Base-by-base conservation (phyloP, 2,888 invertebrate species). In the Xestia c-nigrum region DNA sequence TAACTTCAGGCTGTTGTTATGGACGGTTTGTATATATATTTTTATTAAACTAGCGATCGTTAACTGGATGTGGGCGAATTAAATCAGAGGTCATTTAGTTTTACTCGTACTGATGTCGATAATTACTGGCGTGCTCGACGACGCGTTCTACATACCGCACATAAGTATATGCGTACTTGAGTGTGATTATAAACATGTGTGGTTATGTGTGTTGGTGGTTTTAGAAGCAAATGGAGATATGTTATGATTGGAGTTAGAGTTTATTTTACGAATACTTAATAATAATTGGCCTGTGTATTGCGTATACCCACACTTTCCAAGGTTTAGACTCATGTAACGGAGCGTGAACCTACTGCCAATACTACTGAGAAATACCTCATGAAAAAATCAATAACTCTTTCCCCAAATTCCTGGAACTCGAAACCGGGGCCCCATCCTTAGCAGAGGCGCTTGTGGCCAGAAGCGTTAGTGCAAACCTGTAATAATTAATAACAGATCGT, bases 71-170 rank as follows among this genome's bases (percentile, higher is more conserved):
- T 86, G 91, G 91, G 87, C 83, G 89, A 92, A 91, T 92, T 91
- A 93, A 93, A 93, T 92, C 92, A 89, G 92, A 89, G 92, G 92
- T 92, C 91, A 92, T 94, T 93, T 90, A 89, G 92, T 92, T 94
- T 93, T 92, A 94, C 31, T 31, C 31, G 31, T 31, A 31, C 92
- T 89, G 92, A 90, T 89, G 89, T 89, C 91, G 90, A 92, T 93
- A 94, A 94, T 92, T 93, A 91, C 91, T 88, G 81, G 79, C 87
- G 83, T 72, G 80, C 74, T 81, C 74, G 74, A 71, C 81, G 85
- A 85, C 74, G 86, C 85, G 86, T 88, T 87, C 80, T 89, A 85
- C 70, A 70, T 82, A 72, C 77, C 65, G 69, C 74, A 77, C 74
- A 83, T 80, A 74, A 61, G 61, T 52, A 43, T 24, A 75, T n/a